Conservation (phyloP, 2,797 vertebrate species). For the Acrossocheilus wenchowensis region DNA sequence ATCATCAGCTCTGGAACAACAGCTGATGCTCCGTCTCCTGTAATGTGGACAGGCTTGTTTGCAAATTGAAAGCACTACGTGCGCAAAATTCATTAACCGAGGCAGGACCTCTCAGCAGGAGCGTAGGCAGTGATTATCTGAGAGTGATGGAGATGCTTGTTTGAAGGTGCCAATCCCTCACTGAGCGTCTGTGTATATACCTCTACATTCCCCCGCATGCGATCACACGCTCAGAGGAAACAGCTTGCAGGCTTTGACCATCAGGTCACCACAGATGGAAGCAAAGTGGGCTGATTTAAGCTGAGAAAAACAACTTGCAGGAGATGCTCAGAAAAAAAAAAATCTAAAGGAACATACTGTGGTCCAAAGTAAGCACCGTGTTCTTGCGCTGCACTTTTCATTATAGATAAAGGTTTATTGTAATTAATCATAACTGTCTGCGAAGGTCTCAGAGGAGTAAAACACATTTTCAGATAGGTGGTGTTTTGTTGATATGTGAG, state of each 20-base stretch:
- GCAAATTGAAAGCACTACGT: conserved; percentile 47
- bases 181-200: conserved; percentile 6
- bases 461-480: conserved; percentile 38
- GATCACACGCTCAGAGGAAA: conserved; percentile 12
- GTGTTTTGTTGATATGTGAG: conserved; percentile 15
- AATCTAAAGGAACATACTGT: not conserved
- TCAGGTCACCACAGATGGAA: conserved; percentile 14
- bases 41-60: conserved; percentile 28
- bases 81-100: conserved; percentile 38
- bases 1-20: conserved; percentile 29
- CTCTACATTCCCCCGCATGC: not conserved
- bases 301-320: conserved; percentile 3
- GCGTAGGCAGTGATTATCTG: conserved; percentile 38
- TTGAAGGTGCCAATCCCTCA: conserved; percentile 14
- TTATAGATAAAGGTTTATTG: conserved; percentile 51
- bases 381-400: conserved; percentile 27
- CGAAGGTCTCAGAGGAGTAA: not conserved
- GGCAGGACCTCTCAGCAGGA: conserved; percentile 37
- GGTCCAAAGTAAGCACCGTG: conserved; percentile 2
- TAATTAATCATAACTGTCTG: conserved; percentile 45
- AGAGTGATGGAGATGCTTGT: conserved; percentile 13
- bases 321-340: not conserved
- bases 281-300: conserved; percentile 19
- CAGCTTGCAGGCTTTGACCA: conserved; percentile 27
- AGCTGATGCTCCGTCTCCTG: conserved; percentile 16